Percentiles rank a stretch among this genome's conserved stretches.
phyloP scores from a whole-genome alignment of 2,888 invertebrate genomes.

The Acronicta aceris region DNA sequence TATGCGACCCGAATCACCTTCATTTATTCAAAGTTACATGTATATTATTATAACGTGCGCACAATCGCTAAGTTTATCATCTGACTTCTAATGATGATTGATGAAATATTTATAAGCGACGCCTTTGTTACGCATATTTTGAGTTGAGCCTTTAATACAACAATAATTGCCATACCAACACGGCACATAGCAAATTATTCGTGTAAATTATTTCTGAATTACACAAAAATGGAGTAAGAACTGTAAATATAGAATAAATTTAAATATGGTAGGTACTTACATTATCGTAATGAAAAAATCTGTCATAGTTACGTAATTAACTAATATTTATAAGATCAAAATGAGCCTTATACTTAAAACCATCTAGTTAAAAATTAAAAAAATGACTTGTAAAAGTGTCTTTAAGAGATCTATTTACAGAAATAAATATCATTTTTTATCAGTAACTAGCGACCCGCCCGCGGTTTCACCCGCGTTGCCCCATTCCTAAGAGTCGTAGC shows the following conservation, averaged over 20 bases:
- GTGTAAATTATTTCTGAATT: slow-evolving; percentile 4
- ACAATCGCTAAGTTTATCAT: slow-evolving; percentile 33
- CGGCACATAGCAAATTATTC: slow-evolving; percentile 11
- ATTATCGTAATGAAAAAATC: no score
- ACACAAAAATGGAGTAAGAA: not conserved
- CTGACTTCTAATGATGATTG: slow-evolving; percentile 45
- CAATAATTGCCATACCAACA: slow-evolving; percentile 32
- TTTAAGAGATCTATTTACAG: no score
- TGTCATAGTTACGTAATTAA: no score
- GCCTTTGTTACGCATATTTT: slow-evolving; percentile 36
- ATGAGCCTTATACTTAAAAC: no score
- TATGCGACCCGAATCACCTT: slow-evolving; percentile 10
- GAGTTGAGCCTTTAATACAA: slow-evolving; percentile 28
- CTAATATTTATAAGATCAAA: no score
- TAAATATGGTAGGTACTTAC: not conserved
- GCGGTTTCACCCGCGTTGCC: no score
- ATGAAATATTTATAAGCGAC: slow-evolving; percentile 44
- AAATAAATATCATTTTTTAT: no score
- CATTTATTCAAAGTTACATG: slow-evolving; percentile 29
- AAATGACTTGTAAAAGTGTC: no score
- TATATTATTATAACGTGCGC: slow-evolving; percentile 29
- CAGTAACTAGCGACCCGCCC: no score
- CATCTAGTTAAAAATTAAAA: no score
- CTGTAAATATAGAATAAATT: no score
- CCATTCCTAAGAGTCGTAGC: no score